Base-by-base conservation (phyloP, 2,113 vertebrate species). In the Gavialis gangeticus region DNA sequence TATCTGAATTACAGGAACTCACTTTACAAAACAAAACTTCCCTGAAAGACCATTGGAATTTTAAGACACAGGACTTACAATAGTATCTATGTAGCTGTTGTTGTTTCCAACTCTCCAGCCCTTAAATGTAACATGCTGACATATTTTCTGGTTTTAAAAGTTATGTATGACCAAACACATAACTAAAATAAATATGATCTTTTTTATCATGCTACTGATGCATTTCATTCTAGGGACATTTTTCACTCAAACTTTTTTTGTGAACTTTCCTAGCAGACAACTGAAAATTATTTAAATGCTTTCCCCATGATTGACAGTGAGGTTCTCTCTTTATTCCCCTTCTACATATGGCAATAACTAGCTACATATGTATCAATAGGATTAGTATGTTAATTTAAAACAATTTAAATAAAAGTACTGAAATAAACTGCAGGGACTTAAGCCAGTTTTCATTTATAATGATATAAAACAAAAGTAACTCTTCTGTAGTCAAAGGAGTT, bases 381-480 rank as follows among this genome's bases (percentile, higher is more conserved):
- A 91, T 21, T 22, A 83, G 63, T 2, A 16, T 55, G 93, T 94
- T 82, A 18, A 66, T 84, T 88, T 59, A 66, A 82, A 84, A 34
- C 34, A 13, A 79, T 34, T 59, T 79, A 28, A 46, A 46, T 2
- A 93, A 92, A 5, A 75, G 77, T 92, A 82, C 4, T 46, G 57
- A 16, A 3, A 85, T 91, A 30, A 83, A 85, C 28, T 73, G 75
- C 75, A 90, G 55, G 12, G 81, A 2, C 28, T 21, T 89, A 81
- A 85, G 91, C 84, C 58, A 75, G 6, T 18, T 85, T 73, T 19
- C 19, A 88, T n/a, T 82, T 90, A 84, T 19, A 12, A 28, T 79
- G 27, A 37, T 57, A 30, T 77, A 89, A 93, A 92, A 84, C 37
- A 78, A 85, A 59, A 95, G 46, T 71, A 95, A 93, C 37, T 57